phyloP scores from a whole-genome alignment of 2,888 invertebrate species.

The Agonum fuliginosum region DNA sequence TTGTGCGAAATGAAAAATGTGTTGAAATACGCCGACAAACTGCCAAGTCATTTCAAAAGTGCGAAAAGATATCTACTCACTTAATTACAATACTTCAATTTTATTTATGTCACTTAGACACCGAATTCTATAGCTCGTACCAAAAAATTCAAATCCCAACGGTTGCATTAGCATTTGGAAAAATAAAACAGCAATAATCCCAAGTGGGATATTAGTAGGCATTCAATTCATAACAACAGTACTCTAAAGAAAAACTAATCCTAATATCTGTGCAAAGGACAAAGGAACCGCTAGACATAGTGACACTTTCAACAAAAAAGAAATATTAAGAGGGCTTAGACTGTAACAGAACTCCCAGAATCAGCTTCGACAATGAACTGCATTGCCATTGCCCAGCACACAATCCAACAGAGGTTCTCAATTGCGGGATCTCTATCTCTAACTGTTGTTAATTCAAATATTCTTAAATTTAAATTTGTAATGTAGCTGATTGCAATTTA shows the following conservation, averaged over 20 bases:
- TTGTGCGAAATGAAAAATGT: no score
- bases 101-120: background rate
- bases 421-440: no score
- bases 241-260: conserved; percentile 11
- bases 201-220: conserved; percentile 27
- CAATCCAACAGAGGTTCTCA: no score
- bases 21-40: no score
- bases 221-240: background rate
- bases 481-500: no score
- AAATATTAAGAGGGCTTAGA: conserved; percentile 4
- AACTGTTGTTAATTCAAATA: no score
- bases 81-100: no score
- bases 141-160: background rate
- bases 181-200: conserved; percentile 19
- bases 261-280: conserved; percentile 15
- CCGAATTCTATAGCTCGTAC: background rate
- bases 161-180: background rate
- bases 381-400: background rate
- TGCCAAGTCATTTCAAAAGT: background rate
- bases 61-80: no score
- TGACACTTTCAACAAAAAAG: conserved; percentile 17
- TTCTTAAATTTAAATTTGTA: no score
- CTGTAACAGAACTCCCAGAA: conserved; percentile 24
- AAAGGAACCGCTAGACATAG: conserved; percentile 20
- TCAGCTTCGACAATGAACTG: conserved; percentile 1